These are phyloP conservation scores for Telmatochromis sp. DNA, from an alignment of 2,113 vertebrate genomes.

Conservation along the genomic window DNA sequence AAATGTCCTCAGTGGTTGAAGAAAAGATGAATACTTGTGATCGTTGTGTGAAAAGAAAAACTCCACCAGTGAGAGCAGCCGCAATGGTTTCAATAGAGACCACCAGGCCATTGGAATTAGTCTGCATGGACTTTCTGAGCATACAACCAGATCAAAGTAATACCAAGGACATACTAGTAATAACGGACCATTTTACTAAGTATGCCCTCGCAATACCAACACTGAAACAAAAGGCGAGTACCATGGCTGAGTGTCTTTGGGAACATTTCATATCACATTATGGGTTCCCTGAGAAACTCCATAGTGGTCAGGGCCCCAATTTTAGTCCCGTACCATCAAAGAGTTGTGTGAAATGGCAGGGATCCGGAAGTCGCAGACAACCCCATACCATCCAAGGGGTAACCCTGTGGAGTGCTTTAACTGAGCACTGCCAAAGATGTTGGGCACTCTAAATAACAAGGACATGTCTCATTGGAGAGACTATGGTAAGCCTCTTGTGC, in stretches of 20 bases:
- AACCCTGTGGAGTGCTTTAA: not conserved
- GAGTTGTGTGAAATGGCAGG: not conserved
- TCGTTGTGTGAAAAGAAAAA: not conserved
- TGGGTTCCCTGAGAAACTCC: not conserved
- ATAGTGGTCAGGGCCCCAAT: not conserved
- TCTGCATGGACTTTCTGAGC: not conserved
- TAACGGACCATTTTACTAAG: not conserved
- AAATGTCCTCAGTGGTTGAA: not conserved
- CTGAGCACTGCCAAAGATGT: not conserved
- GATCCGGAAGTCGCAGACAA: not conserved
- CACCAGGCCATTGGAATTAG: not conserved
- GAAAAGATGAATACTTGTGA: not conserved
- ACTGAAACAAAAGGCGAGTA: not conserved
- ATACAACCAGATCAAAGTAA: not conserved
- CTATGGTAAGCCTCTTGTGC: not conserved
- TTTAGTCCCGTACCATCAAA: not conserved
- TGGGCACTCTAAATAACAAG: not conserved
- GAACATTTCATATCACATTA: not conserved
- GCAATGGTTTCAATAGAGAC: not conserved
- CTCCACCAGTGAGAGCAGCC: not conserved
- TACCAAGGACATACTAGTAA: not conserved
- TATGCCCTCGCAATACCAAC: not conserved
- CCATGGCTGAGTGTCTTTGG: not conserved
- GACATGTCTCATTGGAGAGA: not conserved
- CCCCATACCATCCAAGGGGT: not conserved